A percentile compares a stretch with the other conserved stretches of the same genome.
Conservation (phyloP, 1,140 invertebrate species). For the Aphis gossypii region DNA sequence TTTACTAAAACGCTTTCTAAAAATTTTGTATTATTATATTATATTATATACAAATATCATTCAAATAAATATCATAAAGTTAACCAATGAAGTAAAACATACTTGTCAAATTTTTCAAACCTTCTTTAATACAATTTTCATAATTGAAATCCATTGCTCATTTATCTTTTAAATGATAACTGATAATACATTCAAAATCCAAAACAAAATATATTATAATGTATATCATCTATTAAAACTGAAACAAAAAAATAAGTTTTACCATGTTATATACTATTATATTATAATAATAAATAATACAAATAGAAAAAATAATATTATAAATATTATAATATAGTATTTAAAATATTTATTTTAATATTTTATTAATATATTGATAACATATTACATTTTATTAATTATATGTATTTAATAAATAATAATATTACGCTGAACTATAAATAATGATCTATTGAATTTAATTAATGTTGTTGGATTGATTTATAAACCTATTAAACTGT, state of each 20-base stretch:
- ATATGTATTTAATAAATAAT: neutral
- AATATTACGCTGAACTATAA: neutral
- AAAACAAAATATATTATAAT: neutral
- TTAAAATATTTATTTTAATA: too few relatives aligned
- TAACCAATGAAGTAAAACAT: neutral
- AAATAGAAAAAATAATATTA: neutral
- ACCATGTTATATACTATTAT: neutral
- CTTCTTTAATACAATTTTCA: slow-evolving; percentile 20
- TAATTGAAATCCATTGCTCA: neutral
- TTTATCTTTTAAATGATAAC: neutral
- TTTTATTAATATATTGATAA: too few relatives aligned
- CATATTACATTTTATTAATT: neutral
- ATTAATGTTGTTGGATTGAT: too few relatives aligned
- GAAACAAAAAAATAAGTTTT: neutral
- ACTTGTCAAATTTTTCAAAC: neutral
- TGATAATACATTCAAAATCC: neutral
- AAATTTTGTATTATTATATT: neutral
- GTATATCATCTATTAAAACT: neutral
- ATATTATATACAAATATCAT: too few relatives aligned
- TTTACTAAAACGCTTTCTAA: neutral
- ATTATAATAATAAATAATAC: neutral
- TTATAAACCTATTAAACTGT: too few relatives aligned
- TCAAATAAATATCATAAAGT: neutral
- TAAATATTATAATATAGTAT: too few relatives aligned
- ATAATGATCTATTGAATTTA: neutral